Base-by-base conservation (phyloP, 2,113 vertebrate species). In the Archocentrus centrarchus region DNA sequence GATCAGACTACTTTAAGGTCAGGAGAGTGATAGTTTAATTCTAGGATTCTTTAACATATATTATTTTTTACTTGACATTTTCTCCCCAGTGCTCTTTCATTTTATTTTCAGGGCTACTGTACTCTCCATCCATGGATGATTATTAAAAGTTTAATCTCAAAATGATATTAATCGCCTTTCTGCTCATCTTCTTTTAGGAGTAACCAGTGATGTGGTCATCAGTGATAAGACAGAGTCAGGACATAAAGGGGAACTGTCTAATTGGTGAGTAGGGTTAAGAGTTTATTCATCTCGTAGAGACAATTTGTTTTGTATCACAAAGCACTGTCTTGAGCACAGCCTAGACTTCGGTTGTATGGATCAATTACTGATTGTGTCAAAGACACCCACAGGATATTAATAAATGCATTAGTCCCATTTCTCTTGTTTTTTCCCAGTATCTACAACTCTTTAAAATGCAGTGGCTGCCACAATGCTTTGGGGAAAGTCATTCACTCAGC, bases 401-500 rank as follows among this genome's bases (percentile, higher is more conserved):
- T 27, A 32, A 41, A 18, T 2, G 35, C 7, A 6, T 35, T 32
- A 3, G 18, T 20, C 6, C 18, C 3, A 22, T 8, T 50, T 18
- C 2, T 57, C 4, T 11, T 30, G 44, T 81, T 79, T 86, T 11
- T 15, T 68, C 11, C 44, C 79, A 99, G 98, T 79, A 92, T 96
- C 24, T 97, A 96, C 88, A 95, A 95, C 20, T 50, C 68, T 11
- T 94, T 99, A 24, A 82, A 79, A 62, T 99, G 98, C 76, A 73
- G n/a, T 2, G 93, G 86, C 0, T 99, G 98, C 86, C 58, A 64
- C 20, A 76, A 37, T 4, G 3, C 24, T 0, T 81, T 98, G 82
- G 98, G 98, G 17, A 93, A 95, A 70, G 90, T 95, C 18, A 92
- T 97, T 20, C 90, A 96, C 37, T 96, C 97, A 1, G 86, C 96